A percentile compares a stretch with the other conserved stretches of the same genome.
phyloP scores from a whole-genome alignment of 2,888 invertebrate genomes.

The Alitta virens region DNA sequence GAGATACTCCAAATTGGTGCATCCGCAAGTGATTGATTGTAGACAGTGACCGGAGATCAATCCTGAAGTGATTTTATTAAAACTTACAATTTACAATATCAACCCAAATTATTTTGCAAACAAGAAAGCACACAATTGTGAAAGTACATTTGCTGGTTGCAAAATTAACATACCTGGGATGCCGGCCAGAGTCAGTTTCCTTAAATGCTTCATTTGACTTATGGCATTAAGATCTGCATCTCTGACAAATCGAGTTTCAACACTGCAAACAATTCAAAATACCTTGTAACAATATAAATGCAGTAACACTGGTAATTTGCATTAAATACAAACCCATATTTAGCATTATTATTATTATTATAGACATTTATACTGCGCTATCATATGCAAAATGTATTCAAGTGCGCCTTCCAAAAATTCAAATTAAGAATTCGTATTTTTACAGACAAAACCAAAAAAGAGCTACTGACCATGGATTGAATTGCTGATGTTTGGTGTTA shows the following conservation, averaged over 20 bases:
- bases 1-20: slow-evolving; percentile 35
- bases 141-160: background rate
- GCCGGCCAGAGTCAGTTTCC: slow-evolving; percentile 39
- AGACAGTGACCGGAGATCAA: slow-evolving; percentile 32
- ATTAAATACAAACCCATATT: no score
- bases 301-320: no score
- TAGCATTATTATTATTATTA: no score
- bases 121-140: background rate
- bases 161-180: slow-evolving; percentile 35
- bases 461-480: slow-evolving; percentile 22
- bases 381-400: no score
- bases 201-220: slow-evolving; percentile 33
- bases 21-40: slow-evolving; percentile 34
- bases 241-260: slow-evolving; percentile 30
- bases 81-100: background rate
- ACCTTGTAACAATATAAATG: no score
- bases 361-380: no score
- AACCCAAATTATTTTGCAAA: background rate
- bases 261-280: slow-evolving; percentile 28
- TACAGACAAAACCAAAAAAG: no score
- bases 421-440: no score
- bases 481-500: slow-evolving; percentile 22
- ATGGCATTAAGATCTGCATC: slow-evolving; percentile 29
- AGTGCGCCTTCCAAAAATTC: no score
- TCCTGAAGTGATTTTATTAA: slow-evolving; percentile 26